These are phyloP conservation scores for Amphiprion ocellaris DNA, from an alignment of 2,113 vertebrate species.

Conservation along the genomic window DNA sequence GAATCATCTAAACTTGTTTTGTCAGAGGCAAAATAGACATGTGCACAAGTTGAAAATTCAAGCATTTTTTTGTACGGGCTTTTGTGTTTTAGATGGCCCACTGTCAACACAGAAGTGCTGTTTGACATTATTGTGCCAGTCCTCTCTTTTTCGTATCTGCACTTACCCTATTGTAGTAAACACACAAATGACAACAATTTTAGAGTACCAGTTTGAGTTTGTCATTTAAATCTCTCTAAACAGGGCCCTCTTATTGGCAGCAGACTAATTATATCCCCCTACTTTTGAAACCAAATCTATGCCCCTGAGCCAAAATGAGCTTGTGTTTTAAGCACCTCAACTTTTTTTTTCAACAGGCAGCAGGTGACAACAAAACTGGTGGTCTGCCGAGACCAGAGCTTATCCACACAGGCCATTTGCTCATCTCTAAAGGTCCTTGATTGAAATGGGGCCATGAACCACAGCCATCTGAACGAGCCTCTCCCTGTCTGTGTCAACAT, in stretches of 20 bases:
- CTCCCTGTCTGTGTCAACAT: slow-evolving; percentile 82
- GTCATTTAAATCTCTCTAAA: slow-evolving; percentile 18
- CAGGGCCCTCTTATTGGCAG: neutral
- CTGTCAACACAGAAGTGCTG: slow-evolving; percentile 2
- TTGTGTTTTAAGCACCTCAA: slow-evolving; percentile 30
- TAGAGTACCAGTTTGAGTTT: slow-evolving; percentile 15
- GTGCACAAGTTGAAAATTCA: neutral
- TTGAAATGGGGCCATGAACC: slow-evolving; percentile 75
- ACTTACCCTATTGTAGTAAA: slow-evolving; percentile 4
- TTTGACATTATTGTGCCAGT: slow-evolving; percentile 14
- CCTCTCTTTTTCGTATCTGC: neutral
- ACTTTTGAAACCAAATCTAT: slow-evolving; percentile 30
- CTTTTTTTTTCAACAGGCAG: slow-evolving; percentile 25
- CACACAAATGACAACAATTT: slow-evolving; percentile 8
- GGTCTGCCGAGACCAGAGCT: slow-evolving; percentile 29
- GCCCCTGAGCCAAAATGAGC: slow-evolving; percentile 34
- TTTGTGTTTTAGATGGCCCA: slow-evolving; percentile 21
- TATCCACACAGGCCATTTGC: slow-evolving; percentile 56
- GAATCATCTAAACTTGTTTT: neutral
- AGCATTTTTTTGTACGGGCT: neutral
- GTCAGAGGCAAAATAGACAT: neutral
- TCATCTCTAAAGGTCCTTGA: slow-evolving; percentile 77
- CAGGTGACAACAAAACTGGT: slow-evolving; percentile 45
- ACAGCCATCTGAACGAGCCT: slow-evolving; percentile 62
- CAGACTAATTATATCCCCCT: slow-evolving; percentile 1